Percentiles rank a stretch among this genome's conserved stretches.
These are phyloP conservation scores for Papilio glaucus DNA, from an alignment of 1,140 invertebrate species.

Conservation along the genomic window DNA sequence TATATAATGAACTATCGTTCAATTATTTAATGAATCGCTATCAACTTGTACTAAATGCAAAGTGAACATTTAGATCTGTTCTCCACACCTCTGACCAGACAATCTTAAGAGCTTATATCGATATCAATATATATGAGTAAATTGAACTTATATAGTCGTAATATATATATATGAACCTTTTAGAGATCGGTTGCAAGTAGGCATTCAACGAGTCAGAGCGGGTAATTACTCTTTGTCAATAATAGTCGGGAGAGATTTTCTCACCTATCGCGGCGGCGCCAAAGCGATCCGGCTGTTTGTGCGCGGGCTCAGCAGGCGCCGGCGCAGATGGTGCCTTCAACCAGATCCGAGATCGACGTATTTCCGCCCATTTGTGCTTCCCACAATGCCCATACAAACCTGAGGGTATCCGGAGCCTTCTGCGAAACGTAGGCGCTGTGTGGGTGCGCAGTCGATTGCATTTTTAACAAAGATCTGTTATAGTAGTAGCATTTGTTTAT, in stretches of 20 bases:
- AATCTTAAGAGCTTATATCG: too few species aligned
- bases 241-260: constrained; percentile 69
- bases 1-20: too few species aligned
- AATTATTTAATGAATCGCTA: too few species aligned
- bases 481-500: constrained; percentile 48
- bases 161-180: constrained; percentile 13
- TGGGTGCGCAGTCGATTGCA: constrained; percentile 63
- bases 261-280: constrained; percentile 73
- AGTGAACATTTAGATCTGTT: too few species aligned
- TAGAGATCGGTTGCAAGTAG: constrained; percentile 33
- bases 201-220: neutral
- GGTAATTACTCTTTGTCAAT: constrained; percentile 40
- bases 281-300: constrained; percentile 46
- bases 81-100: too few species aligned
- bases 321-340: constrained; percentile 57
- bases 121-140: too few species aligned
- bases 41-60: too few species aligned
- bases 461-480: constrained; percentile 71
- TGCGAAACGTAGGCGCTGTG: constrained; percentile 73
- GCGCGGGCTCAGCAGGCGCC: constrained; percentile 57
- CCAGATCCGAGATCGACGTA: constrained; percentile 50
- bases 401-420: constrained; percentile 56
- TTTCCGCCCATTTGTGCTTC: constrained; percentile 73
- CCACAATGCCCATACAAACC: constrained; percentile 71
- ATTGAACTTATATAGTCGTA: neutral